These are phyloP conservation scores for Dysidea cf. avara DNA, from an alignment of 37 sponge, comb jelly and placozoan genomes.

Conservation along the genomic window DNA sequence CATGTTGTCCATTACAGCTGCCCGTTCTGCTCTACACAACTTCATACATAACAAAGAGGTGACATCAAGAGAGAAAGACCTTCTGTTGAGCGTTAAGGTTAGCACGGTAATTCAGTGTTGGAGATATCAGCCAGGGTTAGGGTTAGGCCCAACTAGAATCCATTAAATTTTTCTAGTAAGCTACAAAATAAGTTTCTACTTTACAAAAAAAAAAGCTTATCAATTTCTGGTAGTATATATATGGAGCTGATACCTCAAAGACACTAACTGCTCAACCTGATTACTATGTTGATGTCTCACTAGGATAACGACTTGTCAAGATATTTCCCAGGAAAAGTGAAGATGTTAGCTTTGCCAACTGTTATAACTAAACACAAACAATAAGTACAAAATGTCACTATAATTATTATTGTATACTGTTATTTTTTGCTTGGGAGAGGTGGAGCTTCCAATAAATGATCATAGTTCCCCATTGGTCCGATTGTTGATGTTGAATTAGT, in stretches of 20 bases:
- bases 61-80: constrained; percentile 76
- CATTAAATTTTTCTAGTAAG: not conserved
- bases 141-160: not conserved
- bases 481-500: too few relatives aligned
- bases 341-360: constrained; percentile 45
- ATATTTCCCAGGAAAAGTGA: constrained; percentile 77
- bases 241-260: too few relatives aligned
- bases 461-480: too few relatives aligned
- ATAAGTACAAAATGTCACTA: too few relatives aligned
- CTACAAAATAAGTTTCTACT: not conserved
- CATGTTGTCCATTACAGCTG: constrained; percentile 52
- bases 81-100: constrained; percentile 92
- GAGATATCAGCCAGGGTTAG: not conserved
- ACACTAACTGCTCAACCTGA: too few relatives aligned
- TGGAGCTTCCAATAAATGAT: too few relatives aligned
- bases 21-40: constrained; percentile 72
- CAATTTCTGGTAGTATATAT: too few relatives aligned
- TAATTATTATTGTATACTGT: too few relatives aligned
- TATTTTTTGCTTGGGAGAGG: too few relatives aligned
- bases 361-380: constrained; percentile 9
- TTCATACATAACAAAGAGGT: constrained; percentile 77
- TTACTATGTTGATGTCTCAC: too few relatives aligned
- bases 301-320: constrained; percentile 82
- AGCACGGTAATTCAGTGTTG: not conserved
- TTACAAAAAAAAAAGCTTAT: too few relatives aligned